Percentiles rank a stretch among this genome's conserved stretches.
These are phyloP conservation scores for Ladona fulva DNA, from an alignment of 1,140 invertebrate species.

Conservation along the genomic window DNA sequence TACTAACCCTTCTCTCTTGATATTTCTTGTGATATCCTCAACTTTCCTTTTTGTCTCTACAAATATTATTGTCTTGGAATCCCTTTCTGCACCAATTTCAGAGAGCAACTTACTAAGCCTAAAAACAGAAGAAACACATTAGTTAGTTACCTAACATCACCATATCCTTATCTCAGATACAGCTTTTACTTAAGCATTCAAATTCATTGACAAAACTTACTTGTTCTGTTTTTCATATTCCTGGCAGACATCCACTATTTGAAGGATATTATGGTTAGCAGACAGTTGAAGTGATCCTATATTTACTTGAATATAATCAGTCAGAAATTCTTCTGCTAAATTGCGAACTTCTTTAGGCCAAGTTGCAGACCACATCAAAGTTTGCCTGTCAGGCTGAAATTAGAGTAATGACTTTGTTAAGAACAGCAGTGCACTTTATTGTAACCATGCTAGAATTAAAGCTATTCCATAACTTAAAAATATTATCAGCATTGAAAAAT, in stretches of 20 bases:
- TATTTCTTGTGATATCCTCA: slow-evolving; percentile 81
- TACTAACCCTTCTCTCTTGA: slow-evolving; percentile 69
- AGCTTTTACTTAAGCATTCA: neutral
- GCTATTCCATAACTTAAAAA: no score
- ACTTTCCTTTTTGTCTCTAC: slow-evolving; percentile 96
- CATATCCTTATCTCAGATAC: no score
- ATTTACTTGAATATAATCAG: slow-evolving; percentile 86
- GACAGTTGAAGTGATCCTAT: slow-evolving; percentile 86
- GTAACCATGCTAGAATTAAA: no score
- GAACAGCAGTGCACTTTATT: no score
- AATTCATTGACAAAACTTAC: slow-evolving; percentile 37
- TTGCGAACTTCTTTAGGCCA: slow-evolving; percentile 95
- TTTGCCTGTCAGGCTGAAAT: slow-evolving; percentile 75
- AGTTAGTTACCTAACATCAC: no score
- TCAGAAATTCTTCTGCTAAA: slow-evolving; percentile 89
- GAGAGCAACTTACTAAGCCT: slow-evolving; percentile 77
- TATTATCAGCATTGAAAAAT: no score
- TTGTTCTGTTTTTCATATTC: slow-evolving; percentile 81
- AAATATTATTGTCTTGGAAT: slow-evolving; percentile 92
- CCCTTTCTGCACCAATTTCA: slow-evolving; percentile 74
- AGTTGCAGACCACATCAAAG: slow-evolving; percentile 97
- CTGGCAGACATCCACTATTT: slow-evolving; percentile 89
- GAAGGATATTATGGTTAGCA: slow-evolving; percentile 95
- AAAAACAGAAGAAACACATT: slow-evolving; percentile 27
- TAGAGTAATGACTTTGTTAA: neutral